phyloP scores from a whole-genome alignment of 2,113 vertebrate species.

The Lasiurus borealis region DNA sequence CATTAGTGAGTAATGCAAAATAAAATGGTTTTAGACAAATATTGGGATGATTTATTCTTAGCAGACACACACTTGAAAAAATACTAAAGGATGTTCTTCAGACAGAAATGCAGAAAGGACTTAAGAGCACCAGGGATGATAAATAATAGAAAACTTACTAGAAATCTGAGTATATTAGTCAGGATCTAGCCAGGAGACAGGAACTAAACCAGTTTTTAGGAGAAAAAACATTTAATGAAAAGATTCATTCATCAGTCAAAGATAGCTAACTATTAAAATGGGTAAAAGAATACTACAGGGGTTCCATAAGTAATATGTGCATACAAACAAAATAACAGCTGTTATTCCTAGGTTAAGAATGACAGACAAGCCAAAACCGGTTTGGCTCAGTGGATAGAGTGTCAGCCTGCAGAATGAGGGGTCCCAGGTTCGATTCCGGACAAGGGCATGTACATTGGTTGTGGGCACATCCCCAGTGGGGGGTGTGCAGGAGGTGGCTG shows the following conservation, averaged over 20 bases:
- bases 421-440: too few relatives aligned
- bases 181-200: background rate
- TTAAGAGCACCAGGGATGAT: background rate
- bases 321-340: background rate
- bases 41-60: constrained; percentile 12
- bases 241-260: background rate
- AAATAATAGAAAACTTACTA: background rate
- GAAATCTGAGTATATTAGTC: constrained; percentile 24
- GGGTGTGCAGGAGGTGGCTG: too few relatives aligned
- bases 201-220: constrained; percentile 8
- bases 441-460: too few relatives aligned
- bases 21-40: background rate
- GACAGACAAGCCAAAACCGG: too few relatives aligned
- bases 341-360: background rate
- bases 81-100: background rate
- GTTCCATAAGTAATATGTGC: background rate
- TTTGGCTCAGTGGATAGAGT: too few relatives aligned
- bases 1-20: background rate
- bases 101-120: background rate
- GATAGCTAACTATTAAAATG: background rate
- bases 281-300: background rate
- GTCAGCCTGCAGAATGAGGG: too few relatives aligned
- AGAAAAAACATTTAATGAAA: background rate
- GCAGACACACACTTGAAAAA: background rate
- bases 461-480: too few relatives aligned